Percentiles rank a stretch among this genome's conserved stretches.
phyloP scores from a whole-genome alignment of 2,113 vertebrate species.

The Baryphthengus martii region DNA sequence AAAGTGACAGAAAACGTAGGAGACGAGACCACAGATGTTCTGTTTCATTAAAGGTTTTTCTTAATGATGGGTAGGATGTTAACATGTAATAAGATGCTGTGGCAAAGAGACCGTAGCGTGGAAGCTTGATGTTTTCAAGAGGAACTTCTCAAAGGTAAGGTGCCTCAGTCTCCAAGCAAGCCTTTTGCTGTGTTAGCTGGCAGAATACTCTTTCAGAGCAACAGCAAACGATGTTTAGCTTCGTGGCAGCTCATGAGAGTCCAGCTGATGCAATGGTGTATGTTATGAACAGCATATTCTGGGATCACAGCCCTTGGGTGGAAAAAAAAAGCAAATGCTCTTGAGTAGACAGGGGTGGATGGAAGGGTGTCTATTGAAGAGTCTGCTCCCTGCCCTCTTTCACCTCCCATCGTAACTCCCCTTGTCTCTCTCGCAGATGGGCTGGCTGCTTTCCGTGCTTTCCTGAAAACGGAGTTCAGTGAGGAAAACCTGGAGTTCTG shows the following conservation, averaged over 20 bases:
- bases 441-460: conserved; percentile 88
- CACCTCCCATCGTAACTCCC: neutral
- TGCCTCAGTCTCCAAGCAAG: rapidly evolving
- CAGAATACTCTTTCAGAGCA: neutral
- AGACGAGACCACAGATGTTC: neutral
- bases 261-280: neutral
- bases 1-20: conserved; percentile 17
- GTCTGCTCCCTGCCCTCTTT: neutral
- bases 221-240: neutral
- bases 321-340: neutral
- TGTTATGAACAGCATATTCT: rapidly evolving
- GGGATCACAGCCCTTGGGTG: neutral
- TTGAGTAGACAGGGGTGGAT: neutral
- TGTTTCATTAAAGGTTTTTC: neutral
- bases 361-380: neutral
- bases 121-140: neutral
- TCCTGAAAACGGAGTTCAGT: conserved; percentile 93
- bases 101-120: neutral
- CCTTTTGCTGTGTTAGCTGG: neutral
- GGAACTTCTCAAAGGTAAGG: neutral
- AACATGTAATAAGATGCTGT: neutral
- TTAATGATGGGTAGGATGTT: neutral
- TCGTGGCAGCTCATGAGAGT: neutral
- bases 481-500: conserved; percentile 99
- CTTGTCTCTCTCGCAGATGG: conserved; percentile 77